A percentile compares a stretch with the other conserved stretches of the same genome.
Evolutionary conservation across 2,888 invertebrate genomes (phyloP).

Genomic region (Polydrusus tereticollis): DNA sequence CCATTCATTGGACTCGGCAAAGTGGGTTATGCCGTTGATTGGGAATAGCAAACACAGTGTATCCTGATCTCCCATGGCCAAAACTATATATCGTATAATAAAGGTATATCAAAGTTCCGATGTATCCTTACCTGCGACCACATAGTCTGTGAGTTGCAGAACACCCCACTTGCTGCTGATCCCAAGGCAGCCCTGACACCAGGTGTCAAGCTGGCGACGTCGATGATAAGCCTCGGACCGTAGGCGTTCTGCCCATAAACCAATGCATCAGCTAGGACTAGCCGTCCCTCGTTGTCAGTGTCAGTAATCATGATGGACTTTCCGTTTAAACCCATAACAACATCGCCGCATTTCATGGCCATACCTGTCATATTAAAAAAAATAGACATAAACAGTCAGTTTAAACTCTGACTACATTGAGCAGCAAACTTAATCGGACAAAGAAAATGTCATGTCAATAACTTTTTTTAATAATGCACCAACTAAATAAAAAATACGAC

Average conservation of each 20-base stretch:
- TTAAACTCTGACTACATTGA: too few species aligned
- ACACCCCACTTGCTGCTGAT: conserved; percentile 70
- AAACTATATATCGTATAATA: too few species aligned
- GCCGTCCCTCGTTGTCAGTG: conserved; percentile 71
- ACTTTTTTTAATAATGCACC: too few species aligned
- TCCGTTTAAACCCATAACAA: conserved; percentile 69
- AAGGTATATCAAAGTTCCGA: too few species aligned
- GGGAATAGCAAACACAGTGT: too few species aligned
- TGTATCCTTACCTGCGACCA: conserved; percentile 66
- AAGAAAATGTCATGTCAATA: too few species aligned
- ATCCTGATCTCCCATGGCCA: too few species aligned
- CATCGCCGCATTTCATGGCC: conserved; percentile 70
- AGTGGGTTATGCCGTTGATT: too few species aligned
- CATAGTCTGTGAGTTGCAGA: conserved; percentile 69
- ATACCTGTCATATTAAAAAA: conserved; percentile 59
- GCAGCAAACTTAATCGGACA: too few species aligned
- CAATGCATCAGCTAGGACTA: conserved; percentile 63
- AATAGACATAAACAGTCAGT: too few species aligned
- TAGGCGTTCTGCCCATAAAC: conserved; percentile 67
- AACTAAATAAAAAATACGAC: too few species aligned
- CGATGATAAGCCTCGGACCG: conserved; percentile 75
- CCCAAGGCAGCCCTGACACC: conserved; percentile 71
- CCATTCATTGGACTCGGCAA: too few species aligned
- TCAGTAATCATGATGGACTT: conserved; percentile 75
- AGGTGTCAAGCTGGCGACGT: conserved; percentile 79